Percentiles rank a stretch among this genome's conserved stretches.
These are phyloP conservation scores for Agrilus cyanescens DNA, from an alignment of 2,888 invertebrate species.

Conservation along the genomic window DNA sequence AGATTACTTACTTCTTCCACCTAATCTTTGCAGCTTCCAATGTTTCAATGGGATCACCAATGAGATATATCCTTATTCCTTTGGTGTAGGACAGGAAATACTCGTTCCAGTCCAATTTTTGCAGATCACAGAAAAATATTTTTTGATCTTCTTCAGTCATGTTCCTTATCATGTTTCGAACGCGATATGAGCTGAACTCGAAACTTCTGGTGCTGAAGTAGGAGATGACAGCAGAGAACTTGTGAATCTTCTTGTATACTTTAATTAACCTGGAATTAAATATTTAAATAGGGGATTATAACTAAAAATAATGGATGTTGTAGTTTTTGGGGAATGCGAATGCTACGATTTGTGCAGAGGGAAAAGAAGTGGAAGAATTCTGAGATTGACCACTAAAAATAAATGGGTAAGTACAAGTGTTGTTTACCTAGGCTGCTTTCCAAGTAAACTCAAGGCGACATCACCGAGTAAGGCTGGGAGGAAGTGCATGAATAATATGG, in stretches of 20 bases:
- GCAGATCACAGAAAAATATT: conserved; percentile 66
- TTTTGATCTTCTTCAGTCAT: conserved; percentile 39
- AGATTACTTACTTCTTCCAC: conserved; percentile 20
- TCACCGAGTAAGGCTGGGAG: conserved; percentile 55
- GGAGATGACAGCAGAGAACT: conserved; percentile 57
- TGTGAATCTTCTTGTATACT: conserved; percentile 69
- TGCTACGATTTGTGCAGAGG: too few species aligned
- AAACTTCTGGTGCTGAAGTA: conserved; percentile 69
- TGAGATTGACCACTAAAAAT: too few species aligned
- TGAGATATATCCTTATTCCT: conserved; percentile 64
- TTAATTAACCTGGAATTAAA: conserved; percentile 53
- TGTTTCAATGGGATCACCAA: conserved; percentile 65
- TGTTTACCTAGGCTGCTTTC: conserved; percentile 48
- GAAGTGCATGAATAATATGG: conserved; percentile 51
- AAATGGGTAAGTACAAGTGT: too few species aligned
- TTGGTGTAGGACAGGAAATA: conserved; percentile 58
- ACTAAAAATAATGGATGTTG: too few species aligned
- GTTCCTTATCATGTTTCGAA: conserved; percentile 42
- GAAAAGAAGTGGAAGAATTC: too few species aligned
- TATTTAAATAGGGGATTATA: neutral
- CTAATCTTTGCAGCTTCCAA: conserved; percentile 42
- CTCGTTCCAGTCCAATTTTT: conserved; percentile 59
- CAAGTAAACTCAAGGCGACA: conserved; percentile 39
- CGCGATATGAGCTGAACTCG: conserved; percentile 52
- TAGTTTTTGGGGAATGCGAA: too few species aligned